Conservation (phyloP, 1,140 invertebrate species). For the Parapsyche elsis region DNA sequence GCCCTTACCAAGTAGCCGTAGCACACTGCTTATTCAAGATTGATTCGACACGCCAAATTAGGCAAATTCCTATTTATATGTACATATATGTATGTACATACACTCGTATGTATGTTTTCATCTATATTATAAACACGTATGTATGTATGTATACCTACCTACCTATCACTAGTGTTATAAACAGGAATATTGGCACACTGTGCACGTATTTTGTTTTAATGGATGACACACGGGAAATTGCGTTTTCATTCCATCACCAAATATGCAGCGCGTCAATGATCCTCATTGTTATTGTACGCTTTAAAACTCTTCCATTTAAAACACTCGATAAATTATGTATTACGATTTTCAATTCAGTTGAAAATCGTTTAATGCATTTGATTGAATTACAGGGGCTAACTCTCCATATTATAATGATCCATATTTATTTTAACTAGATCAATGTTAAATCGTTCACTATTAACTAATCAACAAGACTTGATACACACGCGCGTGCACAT, state of each 20-base stretch:
- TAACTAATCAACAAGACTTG: too few relatives aligned
- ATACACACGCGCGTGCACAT: too few relatives aligned
- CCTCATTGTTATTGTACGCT: not conserved
- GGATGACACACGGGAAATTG: conserved; percentile 17
- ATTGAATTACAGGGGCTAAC: too few relatives aligned
- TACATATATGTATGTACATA: not conserved
- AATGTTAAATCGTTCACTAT: too few relatives aligned
- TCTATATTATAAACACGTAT: not conserved
- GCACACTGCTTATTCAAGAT: too few relatives aligned
- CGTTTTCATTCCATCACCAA: not conserved
- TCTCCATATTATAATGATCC: too few relatives aligned
- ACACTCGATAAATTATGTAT: not conserved
- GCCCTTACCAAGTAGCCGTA: not conserved
- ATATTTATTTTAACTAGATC: too few relatives aligned
- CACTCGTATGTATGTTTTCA: too few relatives aligned
- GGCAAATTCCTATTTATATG: not conserved
- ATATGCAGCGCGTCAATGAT: not conserved
- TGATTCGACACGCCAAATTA: too few relatives aligned
- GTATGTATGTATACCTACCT: not conserved
- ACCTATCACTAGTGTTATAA: not conserved
- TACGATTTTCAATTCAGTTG: too few relatives aligned
- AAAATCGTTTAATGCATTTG: too few relatives aligned
- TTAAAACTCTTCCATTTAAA: not conserved
- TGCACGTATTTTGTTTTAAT: conserved; percentile 12
- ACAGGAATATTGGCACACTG: not conserved